phyloP scores from a whole-genome alignment of 2,113 vertebrate genomes.

The Coptodon bakossiorum region DNA sequence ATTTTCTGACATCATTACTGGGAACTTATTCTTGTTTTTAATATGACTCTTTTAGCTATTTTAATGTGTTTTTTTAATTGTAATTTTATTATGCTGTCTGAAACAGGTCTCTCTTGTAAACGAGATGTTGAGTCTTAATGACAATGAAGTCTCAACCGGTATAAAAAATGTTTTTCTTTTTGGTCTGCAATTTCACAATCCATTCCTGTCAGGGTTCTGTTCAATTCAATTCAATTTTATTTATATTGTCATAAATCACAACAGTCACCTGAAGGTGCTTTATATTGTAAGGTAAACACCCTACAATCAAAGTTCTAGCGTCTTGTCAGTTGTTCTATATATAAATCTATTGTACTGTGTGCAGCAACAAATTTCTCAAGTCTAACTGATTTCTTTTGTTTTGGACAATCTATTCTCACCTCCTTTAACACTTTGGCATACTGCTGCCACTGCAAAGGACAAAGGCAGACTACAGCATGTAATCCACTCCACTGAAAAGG shows the following conservation, averaged over 20 bases:
- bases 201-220: background rate
- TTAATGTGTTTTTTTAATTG: accelerated
- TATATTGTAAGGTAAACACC: background rate
- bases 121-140: background rate
- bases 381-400: background rate
- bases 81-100: background rate
- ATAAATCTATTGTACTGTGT: background rate
- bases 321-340: background rate
- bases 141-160: background rate
- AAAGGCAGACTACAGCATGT: background rate
- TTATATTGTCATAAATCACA: accelerated
- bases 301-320: background rate
- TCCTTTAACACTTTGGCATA: background rate
- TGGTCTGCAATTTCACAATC: background rate
- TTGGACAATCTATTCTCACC: background rate
- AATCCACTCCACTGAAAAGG: background rate
- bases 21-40: background rate
- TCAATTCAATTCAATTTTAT: background rate
- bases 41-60: background rate
- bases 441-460: background rate
- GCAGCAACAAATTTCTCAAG: background rate
- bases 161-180: background rate
- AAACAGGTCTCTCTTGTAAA: background rate
- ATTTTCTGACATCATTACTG: background rate
- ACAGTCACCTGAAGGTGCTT: background rate